These are phyloP conservation scores for Tyto alba DNA, from an alignment of 2,113 vertebrate species.

Conservation along the genomic window DNA sequence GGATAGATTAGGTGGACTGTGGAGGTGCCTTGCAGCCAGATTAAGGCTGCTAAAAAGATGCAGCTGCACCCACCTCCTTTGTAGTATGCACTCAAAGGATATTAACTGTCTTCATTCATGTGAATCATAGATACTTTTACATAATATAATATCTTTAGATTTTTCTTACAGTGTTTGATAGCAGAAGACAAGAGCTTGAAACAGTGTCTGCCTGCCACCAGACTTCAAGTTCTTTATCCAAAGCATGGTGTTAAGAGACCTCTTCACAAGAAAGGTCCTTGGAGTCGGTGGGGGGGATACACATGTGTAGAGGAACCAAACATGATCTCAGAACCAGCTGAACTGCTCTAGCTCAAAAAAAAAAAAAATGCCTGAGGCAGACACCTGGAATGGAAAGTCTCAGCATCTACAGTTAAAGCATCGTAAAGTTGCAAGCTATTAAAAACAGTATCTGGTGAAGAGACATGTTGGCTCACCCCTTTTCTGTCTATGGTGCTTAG, in stretches of 20 bases:
- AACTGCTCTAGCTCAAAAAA: background rate
- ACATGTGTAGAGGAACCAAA: too few relatives aligned
- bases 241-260: background rate
- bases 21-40: background rate
- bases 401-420: slow-evolving; percentile 1
- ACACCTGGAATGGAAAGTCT: slow-evolving; percentile 43
- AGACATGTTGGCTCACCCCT: slow-evolving; percentile 3
- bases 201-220: background rate
- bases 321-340: slow-evolving; percentile 1
- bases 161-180: background rate
- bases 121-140: background rate
- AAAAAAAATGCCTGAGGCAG: background rate
- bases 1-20: background rate
- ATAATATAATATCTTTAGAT: background rate
- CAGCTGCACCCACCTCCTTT: background rate
- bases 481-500: background rate
- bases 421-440: slow-evolving; percentile 6
- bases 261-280: background rate
- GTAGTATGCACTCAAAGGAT: background rate
- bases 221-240: background rate
- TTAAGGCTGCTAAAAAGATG: background rate
- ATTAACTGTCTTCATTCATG: background rate
- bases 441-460: slow-evolving; percentile 22
- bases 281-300: background rate
- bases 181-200: background rate